Base-by-base conservation (phyloP, 2,797 vertebrate species). In the Anisognathus igniventris region DNA sequence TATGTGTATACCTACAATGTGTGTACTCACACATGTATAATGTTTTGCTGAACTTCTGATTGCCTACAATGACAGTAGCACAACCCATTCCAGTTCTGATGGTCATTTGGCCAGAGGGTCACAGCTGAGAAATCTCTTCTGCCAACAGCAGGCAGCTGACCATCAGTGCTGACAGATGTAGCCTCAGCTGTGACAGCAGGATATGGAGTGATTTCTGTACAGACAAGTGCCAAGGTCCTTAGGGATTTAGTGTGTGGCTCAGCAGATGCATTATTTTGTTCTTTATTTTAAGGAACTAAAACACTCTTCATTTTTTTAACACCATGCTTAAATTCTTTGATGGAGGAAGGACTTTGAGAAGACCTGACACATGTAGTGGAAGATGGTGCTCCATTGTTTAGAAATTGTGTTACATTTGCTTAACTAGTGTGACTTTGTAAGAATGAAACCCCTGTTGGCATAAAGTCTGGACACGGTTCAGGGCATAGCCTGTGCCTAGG, bases 11-110 rank as follows among this genome's bases (percentile, higher is more conserved):
- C 3, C 3, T 35, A 30, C 7, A 15, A 9, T 28, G 14, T 24
- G 3, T 35, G 27, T 22, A 25, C 2, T 11, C 13, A 28, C 8
- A 11, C 0, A 0, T 0, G 3, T 20, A 25, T 4, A 35, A 31
- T 5, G 22, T 62, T 90, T 85, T 76, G 39, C 35, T 73, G 51
- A 90, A 22, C 28, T 85, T 50, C 17, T 53, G 21, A 14, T 72
- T 47, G 31, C 25, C 31, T 56, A 5, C n/a, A 76, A 9, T 17
- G 42, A 45, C 23, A 62, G 20, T 14, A 83, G 31, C 5, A 35
- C 31, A 62, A 27, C 14, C 11, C 30, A 12, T 78, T 78, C 28
- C 42, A 12, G 10, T 64, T 90, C 47, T 68, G 42, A 28, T 65
- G 76, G 66, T 78, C 50, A 15, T 78, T 72, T 80, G 70, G 54